Evolutionary conservation across 2,888 invertebrate genomes (phyloP), one percentile per base, ranked within the genome.

Genomic region (Drosophila mimica): DNA sequence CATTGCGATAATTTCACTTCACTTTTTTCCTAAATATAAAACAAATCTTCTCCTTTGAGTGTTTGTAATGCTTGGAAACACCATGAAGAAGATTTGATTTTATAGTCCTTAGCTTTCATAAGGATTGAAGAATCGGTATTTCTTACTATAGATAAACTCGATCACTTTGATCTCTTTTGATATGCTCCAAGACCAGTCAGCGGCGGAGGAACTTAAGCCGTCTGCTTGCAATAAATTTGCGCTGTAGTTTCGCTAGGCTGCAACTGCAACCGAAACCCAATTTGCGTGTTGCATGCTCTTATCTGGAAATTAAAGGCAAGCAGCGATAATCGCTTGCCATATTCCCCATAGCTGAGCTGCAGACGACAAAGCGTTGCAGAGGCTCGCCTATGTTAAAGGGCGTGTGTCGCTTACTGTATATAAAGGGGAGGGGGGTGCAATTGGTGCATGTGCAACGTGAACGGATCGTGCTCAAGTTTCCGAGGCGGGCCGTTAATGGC

Each of bases 301-400:
- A 20, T n/a, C 34, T 64, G 52, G 40, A 63, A 61, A 54, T 74
- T 74, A 65, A 71, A 74, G 70, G 36, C 43, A 54, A 9, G 28
- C 72, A 28, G 36, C 34, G 65, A 79, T 69, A 82, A 73, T 75
- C 75, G 79, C 70, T 71, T 72, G 68, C 72, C 63, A 65, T 53
- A 70, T 56, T 66, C 68, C 69, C 43, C 33, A 25, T 28, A 11
- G 43, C 31, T 17, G 17, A 28, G 11, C 49, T 54, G 40, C 31
- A 43, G 40, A 7, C 17, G 13, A 28, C 46, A 49, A 15, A 33
- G 31, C 51, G 58, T 53, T 31, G 11, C 49, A 51, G 30, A 30
- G 17, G 30, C 11, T 17, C 6, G 49, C 15, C 49, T 46, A 46
- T 46, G 13, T 46, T 8, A 36, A 48, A 30, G 43, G 33, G 33